A percentile compares a stretch with the other conserved stretches of the same genome.
Conservation (phyloP, 2,888 invertebrate species). For the Sarcophaga caerulescens region DNA sequence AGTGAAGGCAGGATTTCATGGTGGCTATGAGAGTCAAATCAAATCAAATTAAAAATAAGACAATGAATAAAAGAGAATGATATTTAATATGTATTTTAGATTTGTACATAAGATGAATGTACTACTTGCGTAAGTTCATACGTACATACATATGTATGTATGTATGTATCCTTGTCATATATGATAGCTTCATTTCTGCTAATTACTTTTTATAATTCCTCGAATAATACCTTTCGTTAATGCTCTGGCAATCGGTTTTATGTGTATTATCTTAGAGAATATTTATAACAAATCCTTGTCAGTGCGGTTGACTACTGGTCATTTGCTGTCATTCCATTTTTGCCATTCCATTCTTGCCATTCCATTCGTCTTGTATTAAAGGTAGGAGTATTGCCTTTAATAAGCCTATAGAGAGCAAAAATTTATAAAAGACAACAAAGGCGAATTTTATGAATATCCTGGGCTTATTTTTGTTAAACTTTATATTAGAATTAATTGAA, state of each 20-base stretch:
- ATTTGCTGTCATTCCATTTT: background rate
- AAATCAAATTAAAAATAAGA: constrained; percentile 47
- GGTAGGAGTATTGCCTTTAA: too few relatives aligned
- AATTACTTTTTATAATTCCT: constrained; percentile 56
- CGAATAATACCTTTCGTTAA: constrained; percentile 37
- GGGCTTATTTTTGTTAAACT: too few relatives aligned
- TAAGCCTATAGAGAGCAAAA: too few relatives aligned
- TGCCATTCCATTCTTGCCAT: background rate
- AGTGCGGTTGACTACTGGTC: constrained; percentile 4
- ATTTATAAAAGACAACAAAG: too few relatives aligned
- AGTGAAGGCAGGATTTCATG: constrained; percentile 31
- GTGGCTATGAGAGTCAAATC: constrained; percentile 42
- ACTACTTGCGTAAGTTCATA: background rate
- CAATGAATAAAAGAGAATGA: constrained; percentile 24
- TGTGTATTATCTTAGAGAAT: constrained; percentile 30
- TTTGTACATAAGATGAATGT: background rate
- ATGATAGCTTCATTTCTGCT: constrained; percentile 28
- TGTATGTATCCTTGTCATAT: constrained; percentile 44
- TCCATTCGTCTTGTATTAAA: background rate
- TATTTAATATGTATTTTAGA: constrained; percentile 27
- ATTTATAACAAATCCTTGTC: constrained; percentile 10
- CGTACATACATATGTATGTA: background rate
- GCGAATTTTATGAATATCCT: too few relatives aligned
- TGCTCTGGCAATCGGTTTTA: constrained; percentile 39
- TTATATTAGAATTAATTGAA: too few relatives aligned